Evolutionary conservation across 1,140 invertebrate genomes (phyloP), one percentile per base, ranked within the genome.

Genomic region (Macrostomum lignano): DNA sequence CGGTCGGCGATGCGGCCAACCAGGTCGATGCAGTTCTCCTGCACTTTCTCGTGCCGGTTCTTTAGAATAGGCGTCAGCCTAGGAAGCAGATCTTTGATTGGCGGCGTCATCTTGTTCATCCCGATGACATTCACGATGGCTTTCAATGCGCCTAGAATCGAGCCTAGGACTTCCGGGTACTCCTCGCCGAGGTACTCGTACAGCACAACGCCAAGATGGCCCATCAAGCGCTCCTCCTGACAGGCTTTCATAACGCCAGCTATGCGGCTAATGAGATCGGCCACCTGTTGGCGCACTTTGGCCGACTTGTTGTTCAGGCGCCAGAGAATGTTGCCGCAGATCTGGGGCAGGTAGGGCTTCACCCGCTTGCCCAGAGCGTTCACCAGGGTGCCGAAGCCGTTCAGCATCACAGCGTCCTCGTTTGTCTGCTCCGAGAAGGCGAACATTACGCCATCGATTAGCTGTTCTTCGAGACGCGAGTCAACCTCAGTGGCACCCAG

Each of bases 91-190:
- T 98, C 91, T 64, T 98, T 98, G 39, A 98, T 98, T 2, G 88
- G 88, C 3, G 91, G 91, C 3, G 82, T 96, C 88, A 98, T 98
- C 64, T 96, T 96, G 0, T 84, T 93, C 88, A 98, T 96, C 45
- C 88, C 86, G 52, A 98, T 96, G 2, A 98, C 91, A 60, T 94
- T 96, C 0, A 96, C 86, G 46, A 98, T 98, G 1, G 76, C 81
- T 61, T 96, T 96, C 0, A 98, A 59, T 1, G 88, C 91, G 2
- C 86, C 91, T 3, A 98, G 62, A 52, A 98, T 98, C 25, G 81
- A 91, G 34, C 91, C 91, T 35, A 98, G 55, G 17, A 98, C 91
- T 63, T 98, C 91, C 0, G 91, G 91, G 53, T 98, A 98, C 58
- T 98, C 88, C 62, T 98, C 91, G 42, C 91, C 91, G 39, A 98